Conservation (phyloP, 92 coral and sea anemone species). For the Actinostola sp. region DNA sequence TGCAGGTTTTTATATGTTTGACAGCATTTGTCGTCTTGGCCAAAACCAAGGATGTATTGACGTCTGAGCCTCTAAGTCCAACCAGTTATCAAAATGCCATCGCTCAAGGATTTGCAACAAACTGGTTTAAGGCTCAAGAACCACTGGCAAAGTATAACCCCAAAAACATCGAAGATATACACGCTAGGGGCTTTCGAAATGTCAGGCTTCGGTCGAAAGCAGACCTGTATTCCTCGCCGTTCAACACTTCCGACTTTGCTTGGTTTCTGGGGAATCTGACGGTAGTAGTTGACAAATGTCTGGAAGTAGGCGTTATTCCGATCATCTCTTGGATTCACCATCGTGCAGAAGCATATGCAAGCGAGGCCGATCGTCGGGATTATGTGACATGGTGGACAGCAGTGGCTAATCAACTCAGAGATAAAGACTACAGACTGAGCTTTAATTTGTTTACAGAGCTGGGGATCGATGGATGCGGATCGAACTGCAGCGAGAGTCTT, state of each 20-base stretch:
- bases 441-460: constrained; percentile 77
- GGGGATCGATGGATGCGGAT: constrained; percentile 60
- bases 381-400: constrained; percentile 67
- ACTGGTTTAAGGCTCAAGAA: constrained; percentile 53
- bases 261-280: constrained; percentile 44
- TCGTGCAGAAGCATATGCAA: constrained; percentile 56
- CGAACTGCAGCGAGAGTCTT: constrained; percentile 47
- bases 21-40: not conserved
- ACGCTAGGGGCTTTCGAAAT: constrained; percentile 51
- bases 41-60: too few relatives aligned
- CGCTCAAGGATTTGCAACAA: constrained; percentile 60
- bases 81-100: constrained; percentile 32
- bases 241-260: constrained; percentile 15
- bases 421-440: constrained; percentile 59
- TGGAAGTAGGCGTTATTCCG: constrained; percentile 40
- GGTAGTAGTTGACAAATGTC: constrained; percentile 54
- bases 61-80: constrained; percentile 18
- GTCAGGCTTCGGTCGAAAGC: constrained; percentile 55
- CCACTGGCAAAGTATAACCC: constrained; percentile 45
- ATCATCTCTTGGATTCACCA: constrained; percentile 73
- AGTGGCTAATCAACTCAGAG: constrained; percentile 54
- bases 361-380: constrained; percentile 37
- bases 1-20: too few relatives aligned
- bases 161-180: constrained; percentile 51
- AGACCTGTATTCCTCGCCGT: constrained; percentile 43